Conservation (phyloP, 2,888 invertebrate genomes). For the Chamaedrilus cognettii region DNA sequence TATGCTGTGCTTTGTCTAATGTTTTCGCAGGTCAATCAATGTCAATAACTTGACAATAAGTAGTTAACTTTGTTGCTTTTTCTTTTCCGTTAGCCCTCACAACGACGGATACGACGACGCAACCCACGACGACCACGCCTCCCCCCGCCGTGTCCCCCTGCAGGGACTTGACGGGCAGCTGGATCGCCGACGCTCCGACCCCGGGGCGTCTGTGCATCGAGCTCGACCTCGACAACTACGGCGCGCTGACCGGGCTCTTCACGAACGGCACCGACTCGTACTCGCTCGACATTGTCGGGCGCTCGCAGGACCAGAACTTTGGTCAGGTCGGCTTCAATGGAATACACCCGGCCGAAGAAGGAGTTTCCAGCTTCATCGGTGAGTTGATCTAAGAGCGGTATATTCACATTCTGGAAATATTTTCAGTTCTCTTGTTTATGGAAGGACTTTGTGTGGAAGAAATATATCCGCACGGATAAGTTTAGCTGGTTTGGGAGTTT, state of each 20-base stretch:
- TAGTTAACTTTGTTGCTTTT: no score
- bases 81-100: not conserved
- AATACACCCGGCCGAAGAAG: not conserved
- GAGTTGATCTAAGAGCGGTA: not conserved
- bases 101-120: not conserved
- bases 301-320: not conserved
- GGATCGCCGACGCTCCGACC: not conserved
- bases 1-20: no score
- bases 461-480: no score
- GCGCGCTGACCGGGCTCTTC: constrained; percentile 6
- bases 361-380: constrained; percentile 15
- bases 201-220: not conserved
- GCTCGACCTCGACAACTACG: not conserved
- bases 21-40: no score
- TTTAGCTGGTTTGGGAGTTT: no score
- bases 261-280: constrained; percentile 8
- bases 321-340: constrained; percentile 8
- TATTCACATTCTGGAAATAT: no score
- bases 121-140: not conserved
- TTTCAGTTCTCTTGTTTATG: no score
- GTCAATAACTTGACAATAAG: no score
- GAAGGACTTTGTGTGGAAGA: no score
- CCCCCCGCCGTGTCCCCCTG: not conserved
- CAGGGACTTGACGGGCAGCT: constrained; percentile 4
- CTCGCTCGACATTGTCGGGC: constrained; percentile 9